A percentile compares a stretch with the other conserved stretches of the same genome.
Evolutionary conservation across 1,140 invertebrate species (phyloP).

Genomic region (Drosophila novamexicana): DNA sequence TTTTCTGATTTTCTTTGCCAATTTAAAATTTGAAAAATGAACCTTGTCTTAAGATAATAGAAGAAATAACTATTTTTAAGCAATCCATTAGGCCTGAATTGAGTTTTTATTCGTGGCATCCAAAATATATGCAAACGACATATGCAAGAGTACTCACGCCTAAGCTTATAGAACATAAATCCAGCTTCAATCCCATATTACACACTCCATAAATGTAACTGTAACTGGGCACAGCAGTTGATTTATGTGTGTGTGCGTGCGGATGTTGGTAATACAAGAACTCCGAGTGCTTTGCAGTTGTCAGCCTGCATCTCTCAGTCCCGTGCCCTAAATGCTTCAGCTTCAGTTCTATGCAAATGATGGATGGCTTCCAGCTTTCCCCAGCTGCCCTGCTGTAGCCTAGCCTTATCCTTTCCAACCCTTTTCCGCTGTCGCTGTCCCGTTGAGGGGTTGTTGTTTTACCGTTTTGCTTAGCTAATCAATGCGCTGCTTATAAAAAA

Average conservation of each 20-base stretch:
- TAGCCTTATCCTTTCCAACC: constrained; percentile 37
- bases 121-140: constrained; percentile 6
- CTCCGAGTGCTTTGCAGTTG: constrained; percentile 5
- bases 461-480: constrained; percentile 61
- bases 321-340: constrained; percentile 10
- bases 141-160: constrained; percentile 7
- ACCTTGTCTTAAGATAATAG: too few species aligned
- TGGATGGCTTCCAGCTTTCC: constrained; percentile 54
- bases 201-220: constrained; percentile 52
- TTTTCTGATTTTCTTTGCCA: too few species aligned
- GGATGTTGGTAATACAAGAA: constrained; percentile 17
- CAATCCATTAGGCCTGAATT: constrained; percentile 13
- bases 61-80: background rate
- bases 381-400: constrained; percentile 51
- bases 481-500: constrained; percentile 33
- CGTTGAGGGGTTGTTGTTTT: constrained; percentile 38
- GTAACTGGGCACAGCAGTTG: constrained; percentile 40
- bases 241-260: constrained; percentile 58
- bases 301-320: constrained; percentile 12
- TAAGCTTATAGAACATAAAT: background rate
- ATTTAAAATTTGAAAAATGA: too few species aligned
- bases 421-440: constrained; percentile 12
- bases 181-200: constrained; percentile 12
- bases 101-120: background rate
- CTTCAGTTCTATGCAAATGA: constrained; percentile 68